phyloP scores from a whole-genome alignment of 35 echinoderm and acorn worm genomes.

The Hemicentrotus pulcherrimus region DNA sequence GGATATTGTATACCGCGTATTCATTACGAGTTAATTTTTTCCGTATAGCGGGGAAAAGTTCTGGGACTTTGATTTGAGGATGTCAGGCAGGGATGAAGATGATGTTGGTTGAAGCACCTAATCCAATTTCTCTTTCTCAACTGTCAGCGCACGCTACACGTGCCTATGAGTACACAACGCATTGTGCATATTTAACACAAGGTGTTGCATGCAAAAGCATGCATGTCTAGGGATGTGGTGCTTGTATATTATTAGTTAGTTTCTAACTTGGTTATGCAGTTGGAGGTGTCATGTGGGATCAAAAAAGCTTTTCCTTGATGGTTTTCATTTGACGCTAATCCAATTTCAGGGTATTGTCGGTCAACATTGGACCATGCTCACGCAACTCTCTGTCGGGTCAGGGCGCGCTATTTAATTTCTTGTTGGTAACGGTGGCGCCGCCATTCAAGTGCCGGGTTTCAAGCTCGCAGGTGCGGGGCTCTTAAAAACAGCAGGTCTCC shows the following conservation, averaged over 20 bases:
- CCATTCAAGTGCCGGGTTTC: conserved; percentile 23
- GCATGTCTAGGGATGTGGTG: background rate
- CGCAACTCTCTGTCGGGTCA: background rate
- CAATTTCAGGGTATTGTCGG: conserved; percentile 50
- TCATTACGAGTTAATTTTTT: conserved; percentile 52
- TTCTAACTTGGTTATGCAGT: conserved; percentile 53
- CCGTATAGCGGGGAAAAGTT: background rate
- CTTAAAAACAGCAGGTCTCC: conserved; percentile 23
- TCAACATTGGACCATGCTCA: conserved; percentile 37
- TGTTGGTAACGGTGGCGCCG: conserved; percentile 17
- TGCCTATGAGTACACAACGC: conserved; percentile 37
- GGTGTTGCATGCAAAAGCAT: conserved; percentile 51
- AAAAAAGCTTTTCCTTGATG: conserved; percentile 55
- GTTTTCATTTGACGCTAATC: conserved; percentile 53
- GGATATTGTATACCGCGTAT: conserved; percentile 48
- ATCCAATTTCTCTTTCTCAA: conserved; percentile 42
- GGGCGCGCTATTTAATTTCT: conserved; percentile 32
- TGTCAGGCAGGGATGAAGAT: conserved; percentile 17
- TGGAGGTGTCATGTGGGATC: conserved; percentile 44
- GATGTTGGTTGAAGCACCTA: conserved; percentile 49
- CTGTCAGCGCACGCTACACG: conserved; percentile 34
- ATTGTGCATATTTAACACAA: conserved; percentile 44
- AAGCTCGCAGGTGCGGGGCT: conserved; percentile 27
- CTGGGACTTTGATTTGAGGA: conserved; percentile 19
- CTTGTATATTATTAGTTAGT: conserved; percentile 57